A percentile compares a stretch with the other conserved stretches of the same genome.
phyloP scores from a whole-genome alignment of 1,140 invertebrate genomes.

The Harlomillsia oculata region DNA sequence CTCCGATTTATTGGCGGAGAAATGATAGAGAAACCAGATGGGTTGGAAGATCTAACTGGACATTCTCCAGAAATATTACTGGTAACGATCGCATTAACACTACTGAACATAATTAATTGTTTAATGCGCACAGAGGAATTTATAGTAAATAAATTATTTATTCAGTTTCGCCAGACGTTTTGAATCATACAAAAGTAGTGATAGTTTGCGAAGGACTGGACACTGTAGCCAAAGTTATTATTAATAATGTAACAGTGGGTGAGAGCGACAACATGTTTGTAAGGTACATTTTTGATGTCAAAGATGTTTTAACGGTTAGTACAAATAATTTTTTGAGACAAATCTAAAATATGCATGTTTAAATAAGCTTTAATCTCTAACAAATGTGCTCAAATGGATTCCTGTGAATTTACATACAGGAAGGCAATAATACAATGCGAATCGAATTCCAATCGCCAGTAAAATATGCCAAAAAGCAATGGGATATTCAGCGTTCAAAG shows the following conservation, averaged over 20 bases:
- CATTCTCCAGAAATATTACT: constrained; percentile 49
- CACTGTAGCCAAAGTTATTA: constrained; percentile 61
- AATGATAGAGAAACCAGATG: constrained; percentile 75
- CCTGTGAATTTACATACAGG: constrained; percentile 39
- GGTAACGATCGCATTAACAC: too few species aligned
- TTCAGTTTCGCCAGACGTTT: too few species aligned
- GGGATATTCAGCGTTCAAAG: constrained; percentile 41
- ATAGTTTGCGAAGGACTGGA: constrained; percentile 79
- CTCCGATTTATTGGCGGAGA: constrained; percentile 58
- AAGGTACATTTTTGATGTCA: constrained; percentile 66
- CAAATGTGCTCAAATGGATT: neutral
- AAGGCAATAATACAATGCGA: constrained; percentile 54
- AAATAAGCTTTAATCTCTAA: neutral
- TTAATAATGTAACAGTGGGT: constrained; percentile 62
- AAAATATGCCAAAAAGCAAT: constrained; percentile 51
- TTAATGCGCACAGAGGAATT: too few species aligned
- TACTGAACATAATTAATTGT: too few species aligned
- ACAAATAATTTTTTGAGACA: neutral
- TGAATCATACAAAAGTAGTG: constrained; percentile 36
- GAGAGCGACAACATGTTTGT: constrained; percentile 80
- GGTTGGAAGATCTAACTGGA: constrained; percentile 69
- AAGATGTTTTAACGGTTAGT: constrained; percentile 50
- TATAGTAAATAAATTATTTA: too few species aligned
- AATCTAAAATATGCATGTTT: neutral
- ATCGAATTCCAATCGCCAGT: constrained; percentile 69